These are phyloP conservation scores for Drosophila pandora DNA, from an alignment of 1,140 invertebrate species.

Conservation along the genomic window DNA sequence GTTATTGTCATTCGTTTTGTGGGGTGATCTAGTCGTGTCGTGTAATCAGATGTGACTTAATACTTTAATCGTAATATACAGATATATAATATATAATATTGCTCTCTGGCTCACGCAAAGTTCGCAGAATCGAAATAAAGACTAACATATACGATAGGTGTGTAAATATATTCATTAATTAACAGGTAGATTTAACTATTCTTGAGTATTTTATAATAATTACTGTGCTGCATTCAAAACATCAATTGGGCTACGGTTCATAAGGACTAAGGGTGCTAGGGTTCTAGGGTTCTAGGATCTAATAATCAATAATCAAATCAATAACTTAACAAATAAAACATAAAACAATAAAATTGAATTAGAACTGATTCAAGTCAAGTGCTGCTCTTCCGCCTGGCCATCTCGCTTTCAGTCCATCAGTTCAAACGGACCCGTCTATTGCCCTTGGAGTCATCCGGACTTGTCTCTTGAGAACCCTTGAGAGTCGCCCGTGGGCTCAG, in stretches of 20 bases:
- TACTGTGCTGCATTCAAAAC: constrained; percentile 67
- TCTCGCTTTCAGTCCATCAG: constrained; percentile 5
- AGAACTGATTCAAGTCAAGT: constrained; percentile 11
- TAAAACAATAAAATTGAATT: constrained; percentile 24
- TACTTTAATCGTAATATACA: constrained; percentile 71
- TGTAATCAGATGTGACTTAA: constrained; percentile 61
- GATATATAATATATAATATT: constrained; percentile 27
- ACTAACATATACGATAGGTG: constrained; percentile 19
- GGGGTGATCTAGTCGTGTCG: constrained; percentile 32
- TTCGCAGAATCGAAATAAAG: constrained; percentile 31
- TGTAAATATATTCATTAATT: constrained; percentile 3
- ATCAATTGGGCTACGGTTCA: constrained; percentile 43
- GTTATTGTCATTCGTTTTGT: constrained; percentile 24
- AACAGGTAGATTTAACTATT: constrained; percentile 42
- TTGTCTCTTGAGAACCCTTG: constrained; percentile 45
- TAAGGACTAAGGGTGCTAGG: constrained; percentile 14
- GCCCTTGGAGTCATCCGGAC: constrained; percentile 52
- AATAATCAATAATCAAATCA: constrained; percentile 17
- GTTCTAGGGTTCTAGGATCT: constrained; percentile 17
- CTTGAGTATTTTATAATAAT: constrained; percentile 75
- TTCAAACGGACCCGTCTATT: constrained; percentile 55
- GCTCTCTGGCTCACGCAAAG: constrained; percentile 23
- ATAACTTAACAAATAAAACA: constrained; percentile 11
- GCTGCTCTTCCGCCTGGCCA: neutral
- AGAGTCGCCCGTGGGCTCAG: constrained; percentile 56